Percentiles rank a stretch among this genome's conserved stretches.
phyloP scores from a whole-genome alignment of 2,113 vertebrate species.

The Phodopus roborovskii region DNA sequence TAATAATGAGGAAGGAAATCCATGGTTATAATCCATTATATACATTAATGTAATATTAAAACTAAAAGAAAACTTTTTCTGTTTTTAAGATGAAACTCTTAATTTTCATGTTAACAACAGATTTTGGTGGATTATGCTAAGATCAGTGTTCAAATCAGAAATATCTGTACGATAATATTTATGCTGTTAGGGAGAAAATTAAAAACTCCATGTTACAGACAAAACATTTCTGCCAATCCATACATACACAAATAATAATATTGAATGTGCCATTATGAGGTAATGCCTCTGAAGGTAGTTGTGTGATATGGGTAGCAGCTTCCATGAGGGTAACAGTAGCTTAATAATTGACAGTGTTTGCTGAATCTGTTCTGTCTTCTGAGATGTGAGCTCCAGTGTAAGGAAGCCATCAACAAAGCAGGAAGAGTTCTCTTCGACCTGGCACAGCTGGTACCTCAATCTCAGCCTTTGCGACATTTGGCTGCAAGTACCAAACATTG shows the following conservation, averaged over 20 bases:
- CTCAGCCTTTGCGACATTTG: background rate
- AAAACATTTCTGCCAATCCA: background rate
- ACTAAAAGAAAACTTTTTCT: background rate
- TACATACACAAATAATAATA: background rate
- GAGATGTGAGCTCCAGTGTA: background rate
- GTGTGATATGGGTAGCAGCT: background rate
- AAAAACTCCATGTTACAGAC: background rate
- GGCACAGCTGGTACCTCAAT: too few species aligned
- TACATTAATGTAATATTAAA: too few species aligned
- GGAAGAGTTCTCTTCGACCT: background rate
- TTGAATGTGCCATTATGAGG: background rate
- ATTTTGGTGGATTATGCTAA: background rate
- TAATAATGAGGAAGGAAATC: too few species aligned
- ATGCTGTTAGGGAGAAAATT: background rate
- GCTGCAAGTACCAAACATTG: background rate
- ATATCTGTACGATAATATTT: background rate
- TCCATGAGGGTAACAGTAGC: background rate
- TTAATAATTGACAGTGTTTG: background rate
- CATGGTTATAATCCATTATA: too few species aligned
- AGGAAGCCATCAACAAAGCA: too few species aligned
- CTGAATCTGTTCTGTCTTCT: background rate
- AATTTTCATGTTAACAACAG: background rate
- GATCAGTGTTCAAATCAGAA: background rate
- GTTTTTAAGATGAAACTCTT: background rate
- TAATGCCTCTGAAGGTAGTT: background rate